Evolutionary conservation across 2,113 vertebrate species (phyloP).

Genomic region (Phaethon lepturus): DNA sequence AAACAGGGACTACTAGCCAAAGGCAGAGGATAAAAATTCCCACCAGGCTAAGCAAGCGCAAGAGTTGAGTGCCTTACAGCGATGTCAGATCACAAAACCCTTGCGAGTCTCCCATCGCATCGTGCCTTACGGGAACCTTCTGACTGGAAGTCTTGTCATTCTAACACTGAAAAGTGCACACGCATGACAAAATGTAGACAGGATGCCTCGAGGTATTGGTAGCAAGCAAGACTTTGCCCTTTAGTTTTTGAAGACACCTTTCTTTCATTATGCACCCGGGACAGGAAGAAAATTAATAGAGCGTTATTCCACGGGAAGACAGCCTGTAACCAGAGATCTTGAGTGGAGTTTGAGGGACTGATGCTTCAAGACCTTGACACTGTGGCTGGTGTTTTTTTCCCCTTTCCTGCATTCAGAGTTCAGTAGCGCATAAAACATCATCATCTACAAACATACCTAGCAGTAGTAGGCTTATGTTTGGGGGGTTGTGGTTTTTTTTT

Average conservation of each 20-base stretch:
- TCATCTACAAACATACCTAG: slow-evolving; percentile 78
- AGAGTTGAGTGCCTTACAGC: slow-evolving; percentile 83
- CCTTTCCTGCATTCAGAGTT: slow-evolving; percentile 74
- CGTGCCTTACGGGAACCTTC: slow-evolving; percentile 85
- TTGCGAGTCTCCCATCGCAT: slow-evolving; percentile 66
- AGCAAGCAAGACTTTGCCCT: slow-evolving; percentile 85
- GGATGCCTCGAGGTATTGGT: slow-evolving; percentile 86
- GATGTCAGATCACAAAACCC: slow-evolving; percentile 81
- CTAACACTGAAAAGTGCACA: slow-evolving; percentile 91
- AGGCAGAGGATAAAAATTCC: slow-evolving; percentile 77
- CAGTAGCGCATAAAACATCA: slow-evolving; percentile 81
- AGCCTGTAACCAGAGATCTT: slow-evolving; percentile 79
- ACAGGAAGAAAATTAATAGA: slow-evolving; percentile 89
- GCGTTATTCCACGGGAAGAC: slow-evolving; percentile 86
- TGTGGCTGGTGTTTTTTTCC: slow-evolving; percentile 72
- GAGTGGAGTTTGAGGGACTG: slow-evolving; percentile 79
- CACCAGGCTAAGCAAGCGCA: slow-evolving; percentile 79
- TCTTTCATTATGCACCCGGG: slow-evolving; percentile 84
- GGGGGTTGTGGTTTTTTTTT: neutral
- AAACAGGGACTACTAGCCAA: slow-evolving; percentile 73
- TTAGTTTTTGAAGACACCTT: slow-evolving; percentile 90
- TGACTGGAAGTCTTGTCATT: slow-evolving; percentile 89
- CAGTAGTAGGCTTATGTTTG: slow-evolving; percentile 45
- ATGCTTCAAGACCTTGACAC: slow-evolving; percentile 82
- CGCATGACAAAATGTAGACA: slow-evolving; percentile 91